Evolutionary conservation across 2,797 vertebrate species (phyloP).

Genomic region (Alcedo atthis): DNA sequence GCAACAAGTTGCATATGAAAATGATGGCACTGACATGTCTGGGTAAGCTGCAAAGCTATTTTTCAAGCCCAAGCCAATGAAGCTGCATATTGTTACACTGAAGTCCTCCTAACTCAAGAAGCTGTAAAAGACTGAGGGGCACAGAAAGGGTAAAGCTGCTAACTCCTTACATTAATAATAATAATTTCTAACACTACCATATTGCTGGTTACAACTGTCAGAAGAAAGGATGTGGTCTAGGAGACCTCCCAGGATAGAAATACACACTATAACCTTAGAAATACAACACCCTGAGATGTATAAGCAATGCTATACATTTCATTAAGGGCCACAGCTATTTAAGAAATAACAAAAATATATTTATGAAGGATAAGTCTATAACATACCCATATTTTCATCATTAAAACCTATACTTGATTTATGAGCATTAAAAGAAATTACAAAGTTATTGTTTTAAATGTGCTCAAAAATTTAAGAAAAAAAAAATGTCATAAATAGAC

Average conservation of each 20-base stretch:
- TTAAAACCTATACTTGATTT: not conserved
- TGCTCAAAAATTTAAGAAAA: not conserved
- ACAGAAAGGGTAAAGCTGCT: not conserved
- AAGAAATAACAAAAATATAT: not conserved
- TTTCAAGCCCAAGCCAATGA: not conserved
- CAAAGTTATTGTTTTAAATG: not conserved
- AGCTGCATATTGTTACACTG: not conserved
- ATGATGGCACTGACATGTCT: not conserved
- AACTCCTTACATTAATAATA: not conserved
- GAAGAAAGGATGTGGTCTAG: not conserved
- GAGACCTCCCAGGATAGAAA: not conserved
- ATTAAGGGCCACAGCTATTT: not conserved
- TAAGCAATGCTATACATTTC: not conserved
- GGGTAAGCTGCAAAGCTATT: not conserved
- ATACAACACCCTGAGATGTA: not conserved
- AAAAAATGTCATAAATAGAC: constrained; percentile 9
- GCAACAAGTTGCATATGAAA: not conserved
- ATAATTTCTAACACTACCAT: not conserved
- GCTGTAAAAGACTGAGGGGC: not conserved
- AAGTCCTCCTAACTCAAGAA: not conserved
- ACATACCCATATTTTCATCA: not conserved
- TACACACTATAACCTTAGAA: not conserved
- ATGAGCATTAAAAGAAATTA: not conserved
- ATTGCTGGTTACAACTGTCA: not conserved
- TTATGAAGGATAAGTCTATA: not conserved